These are phyloP conservation scores for Nipponia nippon DNA, from an alignment of 2,113 vertebrate species.

Conservation along the genomic window DNA sequence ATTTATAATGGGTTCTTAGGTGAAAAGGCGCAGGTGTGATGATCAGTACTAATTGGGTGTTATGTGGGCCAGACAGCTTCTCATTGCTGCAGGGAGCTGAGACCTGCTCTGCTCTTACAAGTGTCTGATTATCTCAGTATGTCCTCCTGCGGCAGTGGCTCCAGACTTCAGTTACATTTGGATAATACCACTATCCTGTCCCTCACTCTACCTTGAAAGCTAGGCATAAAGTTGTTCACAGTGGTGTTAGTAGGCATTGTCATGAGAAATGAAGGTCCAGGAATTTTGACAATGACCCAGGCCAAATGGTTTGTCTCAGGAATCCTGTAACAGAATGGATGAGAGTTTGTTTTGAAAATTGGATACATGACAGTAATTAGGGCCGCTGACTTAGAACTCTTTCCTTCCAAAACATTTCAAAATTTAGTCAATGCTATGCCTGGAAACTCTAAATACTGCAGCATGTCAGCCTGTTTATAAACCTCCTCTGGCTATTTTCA, in stretches of 20 bases:
- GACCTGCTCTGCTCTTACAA: neutral
- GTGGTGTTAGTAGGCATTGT: neutral
- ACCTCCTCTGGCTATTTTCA: constrained; percentile 24
- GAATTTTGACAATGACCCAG: constrained; percentile 1
- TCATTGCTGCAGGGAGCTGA: neutral
- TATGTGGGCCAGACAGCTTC: neutral
- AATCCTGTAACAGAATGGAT: neutral
- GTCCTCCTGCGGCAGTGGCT: neutral
- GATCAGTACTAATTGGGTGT: neutral
- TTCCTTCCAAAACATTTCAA: constrained; percentile 59
- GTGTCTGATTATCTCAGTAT: neutral
- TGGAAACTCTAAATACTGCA: neutral
- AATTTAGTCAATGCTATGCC: constrained; percentile 9
- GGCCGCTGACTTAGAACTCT: constrained; percentile 34
- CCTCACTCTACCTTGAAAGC: neutral
- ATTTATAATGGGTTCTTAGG: neutral
- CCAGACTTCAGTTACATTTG: neutral
- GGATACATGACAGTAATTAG: constrained; percentile 48
- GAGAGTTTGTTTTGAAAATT: constrained; percentile 22
- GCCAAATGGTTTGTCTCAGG: constrained; percentile 29
- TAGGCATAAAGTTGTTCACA: neutral
- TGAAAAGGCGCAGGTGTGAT: neutral
- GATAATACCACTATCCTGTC: too few relatives aligned
- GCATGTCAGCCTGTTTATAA: constrained; percentile 11
- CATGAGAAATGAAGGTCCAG: neutral